A percentile compares a stretch with the other conserved stretches of the same genome.
These are phyloP conservation scores for Poecilobothrus nobilitatus DNA, from an alignment of 2,888 invertebrate species.

Conservation along the genomic window DNA sequence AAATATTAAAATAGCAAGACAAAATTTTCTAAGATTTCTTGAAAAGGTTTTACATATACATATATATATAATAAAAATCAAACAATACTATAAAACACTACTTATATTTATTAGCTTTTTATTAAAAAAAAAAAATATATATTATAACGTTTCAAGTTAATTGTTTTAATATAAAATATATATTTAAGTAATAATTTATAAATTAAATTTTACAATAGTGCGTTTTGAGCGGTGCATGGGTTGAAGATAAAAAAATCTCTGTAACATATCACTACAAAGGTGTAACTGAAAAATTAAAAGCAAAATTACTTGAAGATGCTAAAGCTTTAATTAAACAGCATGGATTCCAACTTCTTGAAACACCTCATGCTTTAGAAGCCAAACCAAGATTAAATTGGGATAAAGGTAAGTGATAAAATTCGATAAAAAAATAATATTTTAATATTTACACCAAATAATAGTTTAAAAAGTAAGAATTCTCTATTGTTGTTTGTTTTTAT, in stretches of 20 bases:
- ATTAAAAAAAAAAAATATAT: too few species aligned
- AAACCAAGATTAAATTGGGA: conserved; percentile 73
- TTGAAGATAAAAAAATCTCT: conserved; percentile 66
- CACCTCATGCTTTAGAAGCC: conserved; percentile 67
- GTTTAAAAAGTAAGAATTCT: too few species aligned
- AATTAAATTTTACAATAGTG: conserved; percentile 41
- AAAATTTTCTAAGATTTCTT: too few species aligned
- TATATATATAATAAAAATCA: too few species aligned
- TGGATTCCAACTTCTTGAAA: conserved; percentile 59
- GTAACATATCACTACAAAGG: conserved; percentile 67
- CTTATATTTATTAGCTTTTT: too few species aligned
- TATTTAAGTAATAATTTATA: too few species aligned
- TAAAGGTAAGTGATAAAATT: conserved; percentile 49
- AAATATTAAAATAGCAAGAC: too few species aligned
- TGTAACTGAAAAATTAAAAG: conserved; percentile 53
- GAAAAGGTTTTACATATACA: too few species aligned
- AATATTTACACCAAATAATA: background rate
- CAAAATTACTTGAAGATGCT: conserved; percentile 53
- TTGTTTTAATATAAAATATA: too few species aligned
- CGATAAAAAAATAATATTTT: conserved; percentile 5
- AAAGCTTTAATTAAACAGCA: conserved; percentile 55
- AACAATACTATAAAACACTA: too few species aligned
- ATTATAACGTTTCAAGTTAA: too few species aligned
- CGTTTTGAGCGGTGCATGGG: conserved; percentile 65
- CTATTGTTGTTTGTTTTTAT: too few species aligned